Conservation (phyloP, 2,797 vertebrate genomes). For the Pelodytes ibericus region DNA sequence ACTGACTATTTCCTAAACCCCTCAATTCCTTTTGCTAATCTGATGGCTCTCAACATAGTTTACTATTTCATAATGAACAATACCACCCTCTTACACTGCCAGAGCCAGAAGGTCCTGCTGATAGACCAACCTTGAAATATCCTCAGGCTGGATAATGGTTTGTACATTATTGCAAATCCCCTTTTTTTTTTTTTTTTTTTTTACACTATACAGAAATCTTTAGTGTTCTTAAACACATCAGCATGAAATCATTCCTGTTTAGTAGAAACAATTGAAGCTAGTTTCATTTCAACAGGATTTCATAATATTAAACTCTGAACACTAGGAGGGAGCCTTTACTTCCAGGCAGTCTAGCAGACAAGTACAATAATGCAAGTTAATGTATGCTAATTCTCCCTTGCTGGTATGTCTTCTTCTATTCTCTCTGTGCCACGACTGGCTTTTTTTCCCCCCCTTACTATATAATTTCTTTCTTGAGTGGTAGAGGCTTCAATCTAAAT, state of each 20-base stretch:
- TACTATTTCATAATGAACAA: too few relatives aligned
- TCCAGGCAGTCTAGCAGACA: constrained; percentile 1
- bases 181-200: too few relatives aligned
- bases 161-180: too few relatives aligned
- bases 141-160: too few relatives aligned
- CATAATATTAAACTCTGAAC: neutral
- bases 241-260: constrained; percentile 4
- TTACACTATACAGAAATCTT: neutral
- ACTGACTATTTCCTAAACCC: too few relatives aligned
- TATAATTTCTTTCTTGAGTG: constrained; percentile 22
- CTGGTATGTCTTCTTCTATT: constrained; percentile 4
- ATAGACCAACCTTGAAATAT: neutral
- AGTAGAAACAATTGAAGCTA: constrained; percentile 18
- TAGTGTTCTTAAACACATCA: constrained; percentile 1
- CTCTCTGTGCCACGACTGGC: neutral
- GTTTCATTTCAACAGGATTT: constrained; percentile 13
- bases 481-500: constrained; percentile 22
- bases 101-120: too few relatives aligned
- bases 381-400: constrained; percentile 44
- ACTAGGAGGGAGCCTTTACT: constrained; percentile 11
- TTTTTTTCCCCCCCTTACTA: neutral
- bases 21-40: too few relatives aligned
- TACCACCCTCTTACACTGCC: too few relatives aligned
- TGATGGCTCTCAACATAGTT: too few relatives aligned
- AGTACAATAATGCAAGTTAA: constrained; percentile 28